Evolutionary conservation across 2,797 vertebrate genomes (phyloP), one percentile per base, ranked within the genome.

Genomic region (Sebastes oblongus): DNA sequence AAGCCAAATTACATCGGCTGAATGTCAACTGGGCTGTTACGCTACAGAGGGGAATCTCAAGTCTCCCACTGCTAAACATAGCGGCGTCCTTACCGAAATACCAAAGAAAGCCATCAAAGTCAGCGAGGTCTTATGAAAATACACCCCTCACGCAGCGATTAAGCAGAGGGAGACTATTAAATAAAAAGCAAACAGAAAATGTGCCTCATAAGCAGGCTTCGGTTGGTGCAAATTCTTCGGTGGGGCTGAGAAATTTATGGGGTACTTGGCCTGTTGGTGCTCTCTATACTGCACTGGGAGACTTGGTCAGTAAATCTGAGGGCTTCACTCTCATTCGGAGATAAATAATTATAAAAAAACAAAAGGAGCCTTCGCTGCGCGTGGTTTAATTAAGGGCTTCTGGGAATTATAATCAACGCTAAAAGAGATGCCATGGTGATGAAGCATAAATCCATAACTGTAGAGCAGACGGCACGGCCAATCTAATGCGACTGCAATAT

Each of bases 401-500:
- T 90, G 92, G 91, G 92, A 93, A 93, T 95, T 91, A 91, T 94
- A 93, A 96, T 95, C 87, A 94, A 85, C 84, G 71, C 91, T 91
- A 88, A 92, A 87, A 94, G 89, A 94, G 91, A 93, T 79, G 89
- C 85, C 85, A 69, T 27, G 25, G 84, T 93, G 93, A 95, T 93
- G 91, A 90, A 94, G 91, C 92, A 91, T 92, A 91, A 95, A 94
- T 94, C 90, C 86, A 95, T 91, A 92, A 80, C 89, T 50, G 88
- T 66, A 67, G 70, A 87, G 92, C 91, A 88, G 87, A 87, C 69
- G 71, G 86, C 81, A 69, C 70, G 39, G 52, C 78, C 84, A 71
- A 83, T 90, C 78, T 91, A 90, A 92, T 88, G 88, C 25, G 72
- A 84, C 79, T 84, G 89, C 90, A 88, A 71, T 89, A 90, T 83